A percentile compares a stretch with the other conserved stretches of the same genome.
phyloP scores from a whole-genome alignment of 1,140 invertebrate species.

The Zaprionus ghesquierei region DNA sequence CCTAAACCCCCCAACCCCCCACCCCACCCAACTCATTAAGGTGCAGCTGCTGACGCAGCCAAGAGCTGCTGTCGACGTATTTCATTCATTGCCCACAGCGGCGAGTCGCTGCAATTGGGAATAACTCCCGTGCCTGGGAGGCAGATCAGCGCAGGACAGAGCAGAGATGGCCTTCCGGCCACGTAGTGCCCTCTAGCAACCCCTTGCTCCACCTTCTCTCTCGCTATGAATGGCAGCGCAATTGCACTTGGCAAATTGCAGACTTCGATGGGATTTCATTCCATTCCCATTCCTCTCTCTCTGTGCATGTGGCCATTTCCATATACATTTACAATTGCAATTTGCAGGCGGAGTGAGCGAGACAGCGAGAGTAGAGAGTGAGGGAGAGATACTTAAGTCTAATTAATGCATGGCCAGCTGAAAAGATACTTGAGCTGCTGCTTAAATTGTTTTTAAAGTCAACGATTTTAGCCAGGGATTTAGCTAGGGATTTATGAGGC shows the following conservation, averaged over 20 bases:
- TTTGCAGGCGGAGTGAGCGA: not conserved
- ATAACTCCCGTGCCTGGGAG: not conserved
- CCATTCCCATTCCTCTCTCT: not conserved
- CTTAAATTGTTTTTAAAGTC: slow-evolving; percentile 8
- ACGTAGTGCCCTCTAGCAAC: not conserved
- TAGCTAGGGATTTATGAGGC: not conserved
- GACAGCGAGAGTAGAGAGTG: not conserved
- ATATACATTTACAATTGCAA: slow-evolving; percentile 14
- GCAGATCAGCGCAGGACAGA: not conserved
- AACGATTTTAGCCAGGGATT: not conserved
- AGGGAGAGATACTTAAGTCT: not conserved
- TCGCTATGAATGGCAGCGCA: not conserved
- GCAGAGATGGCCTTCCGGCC: not conserved
- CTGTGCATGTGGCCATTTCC: not conserved
- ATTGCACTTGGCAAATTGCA: slow-evolving; percentile 63
- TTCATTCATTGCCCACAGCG: not conserved
- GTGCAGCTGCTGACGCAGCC: not conserved
- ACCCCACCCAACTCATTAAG: slow-evolving; percentile 22
- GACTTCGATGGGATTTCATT: slow-evolving; percentile 18
- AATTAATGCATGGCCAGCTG: slow-evolving; percentile 29
- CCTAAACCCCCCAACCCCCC: too few relatives aligned
- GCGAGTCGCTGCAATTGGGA: not conserved
- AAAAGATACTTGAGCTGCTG: slow-evolving; percentile 1
- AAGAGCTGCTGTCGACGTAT: not conserved
- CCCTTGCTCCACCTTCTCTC: not conserved